Percentiles rank a stretch among this genome's conserved stretches.
phyloP scores from a whole-genome alignment of 2,113 vertebrate genomes.

The Serinus canaria region DNA sequence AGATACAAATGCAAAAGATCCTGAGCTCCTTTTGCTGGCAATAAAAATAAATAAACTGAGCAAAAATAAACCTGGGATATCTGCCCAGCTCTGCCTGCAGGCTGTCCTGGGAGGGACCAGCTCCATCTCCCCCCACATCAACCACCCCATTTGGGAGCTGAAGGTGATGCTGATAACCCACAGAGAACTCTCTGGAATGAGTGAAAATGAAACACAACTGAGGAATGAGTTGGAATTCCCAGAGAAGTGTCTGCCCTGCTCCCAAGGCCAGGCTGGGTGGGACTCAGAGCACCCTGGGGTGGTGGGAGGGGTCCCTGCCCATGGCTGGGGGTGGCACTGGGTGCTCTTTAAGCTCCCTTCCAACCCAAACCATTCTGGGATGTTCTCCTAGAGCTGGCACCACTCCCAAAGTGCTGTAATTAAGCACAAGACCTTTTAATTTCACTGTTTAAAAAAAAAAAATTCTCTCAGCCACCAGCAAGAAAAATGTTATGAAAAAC shows the following conservation, averaged over 20 bases:
- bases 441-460: neutral
- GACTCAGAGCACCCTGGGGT: neutral
- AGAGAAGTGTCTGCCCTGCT: neutral
- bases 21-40: neutral
- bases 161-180: neutral
- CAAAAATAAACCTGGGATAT: neutral
- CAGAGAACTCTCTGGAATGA: neutral
- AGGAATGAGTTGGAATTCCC: neutral
- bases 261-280: neutral
- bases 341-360: rapidly evolving
- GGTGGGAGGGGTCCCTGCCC: neutral
- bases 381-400: rapidly evolving
- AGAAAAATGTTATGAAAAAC: neutral
- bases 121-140: neutral
- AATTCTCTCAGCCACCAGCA: neutral
- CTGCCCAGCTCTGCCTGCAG: neutral
- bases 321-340: neutral
- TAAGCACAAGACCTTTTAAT: neutral
- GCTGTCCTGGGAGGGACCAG: neutral
- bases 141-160: rapidly evolving
- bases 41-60: neutral
- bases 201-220: neutral
- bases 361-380: neutral
- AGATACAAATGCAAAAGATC: neutral
- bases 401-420: neutral